phyloP scores from a whole-genome alignment of 2,113 vertebrate species.

The Meles meles region DNA sequence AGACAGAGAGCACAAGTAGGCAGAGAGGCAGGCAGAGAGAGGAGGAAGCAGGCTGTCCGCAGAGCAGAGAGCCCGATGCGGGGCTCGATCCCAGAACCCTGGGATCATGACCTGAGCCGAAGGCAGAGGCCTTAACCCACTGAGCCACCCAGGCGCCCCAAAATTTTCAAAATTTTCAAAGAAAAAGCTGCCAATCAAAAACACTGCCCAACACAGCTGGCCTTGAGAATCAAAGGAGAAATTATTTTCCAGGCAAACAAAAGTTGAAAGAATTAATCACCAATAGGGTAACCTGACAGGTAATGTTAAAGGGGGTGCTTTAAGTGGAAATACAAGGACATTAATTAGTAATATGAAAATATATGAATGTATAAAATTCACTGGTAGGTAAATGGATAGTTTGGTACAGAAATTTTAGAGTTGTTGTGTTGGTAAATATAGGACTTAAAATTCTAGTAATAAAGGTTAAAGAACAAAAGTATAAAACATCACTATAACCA shows the following conservation, averaged over 20 bases:
- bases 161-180: background rate
- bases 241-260: background rate
- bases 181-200: background rate
- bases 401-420: no score
- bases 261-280: background rate
- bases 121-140: no score
- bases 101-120: no score
- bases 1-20: no score
- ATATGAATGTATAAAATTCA: background rate
- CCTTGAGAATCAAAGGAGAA: background rate
- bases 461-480: background rate
- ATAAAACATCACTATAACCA: background rate
- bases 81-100: no score
- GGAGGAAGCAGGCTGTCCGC: no score
- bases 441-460: background rate
- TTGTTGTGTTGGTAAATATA: background rate
- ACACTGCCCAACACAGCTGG: background rate
- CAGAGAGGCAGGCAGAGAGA: no score
- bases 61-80: no score
- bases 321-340: background rate
- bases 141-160: no score
- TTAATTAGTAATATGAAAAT: background rate
- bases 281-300: background rate
- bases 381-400: background rate
- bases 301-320: background rate